Evolutionary conservation across 2,797 vertebrate species (phyloP), one percentile per base, ranked within the genome.

Genomic region (Myripristis jacobus): DNA sequence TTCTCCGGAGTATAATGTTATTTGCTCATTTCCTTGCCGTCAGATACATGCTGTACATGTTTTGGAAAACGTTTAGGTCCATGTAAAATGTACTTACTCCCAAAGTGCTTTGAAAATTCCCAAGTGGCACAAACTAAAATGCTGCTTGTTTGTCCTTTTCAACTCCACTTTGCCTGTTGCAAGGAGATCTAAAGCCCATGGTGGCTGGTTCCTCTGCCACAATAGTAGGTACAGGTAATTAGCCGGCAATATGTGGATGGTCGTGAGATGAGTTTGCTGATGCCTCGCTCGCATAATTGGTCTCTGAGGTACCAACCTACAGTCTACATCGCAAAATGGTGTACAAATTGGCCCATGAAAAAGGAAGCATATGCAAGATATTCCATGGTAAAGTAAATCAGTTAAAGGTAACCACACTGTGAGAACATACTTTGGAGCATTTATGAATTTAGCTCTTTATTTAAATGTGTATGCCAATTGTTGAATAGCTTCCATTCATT

Each of bases 221-320:
- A 61, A 19, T 52, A 60, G 31, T 71, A 70, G 67, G 66, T 73
- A 11, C 59, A 75, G 44, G 55, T 67, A 79, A 90, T 87, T 79
- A 84, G 61, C 56, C 19, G 57, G 65, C 43, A 68, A 61, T 70
- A 44, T 83, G 80, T 58, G 48, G 56, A 81, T n/a, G 68, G 76
- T 67, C 68, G 24, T 31, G 70, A 41, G 77, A 71, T 61, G 29
- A 66, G 34, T 58, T 31, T 54, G 56, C 79, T 79, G 79, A 79
- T 73, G 68, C 67, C 29, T 71, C 48, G 18, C 64, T 84, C 69
- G 48, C 54, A 65, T 88, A 88, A 88, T 88, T 84, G 70, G 70
- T 83, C 84, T 83, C 87, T 11, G 25, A 62, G 70, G 80, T 57
- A 19, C 66, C 12, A 9, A 61, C 21, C 9, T 21, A 34, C 1